Conservation (phyloP, 2,888 invertebrate species). For the Slavum lentiscoides region DNA sequence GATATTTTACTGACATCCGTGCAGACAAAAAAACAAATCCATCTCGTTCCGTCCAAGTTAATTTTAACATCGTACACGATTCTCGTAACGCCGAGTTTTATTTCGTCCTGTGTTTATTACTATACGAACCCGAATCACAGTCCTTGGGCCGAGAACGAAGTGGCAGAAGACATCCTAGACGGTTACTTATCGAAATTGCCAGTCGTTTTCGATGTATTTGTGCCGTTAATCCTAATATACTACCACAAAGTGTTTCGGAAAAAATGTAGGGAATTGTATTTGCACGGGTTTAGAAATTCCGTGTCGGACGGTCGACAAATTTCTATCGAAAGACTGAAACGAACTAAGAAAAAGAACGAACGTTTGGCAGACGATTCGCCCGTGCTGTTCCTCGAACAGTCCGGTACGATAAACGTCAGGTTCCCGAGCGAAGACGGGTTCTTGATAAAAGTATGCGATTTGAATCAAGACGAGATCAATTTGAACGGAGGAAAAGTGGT, state of each 20-base stretch:
- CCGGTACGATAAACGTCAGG: slow-evolving; percentile 30
- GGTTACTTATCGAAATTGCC: slow-evolving; percentile 34
- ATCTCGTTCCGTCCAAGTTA: slow-evolving; percentile 6
- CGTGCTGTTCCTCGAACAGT: slow-evolving; percentile 40
- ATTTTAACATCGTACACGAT: slow-evolving; percentile 37
- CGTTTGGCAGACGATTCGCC: slow-evolving; percentile 33
- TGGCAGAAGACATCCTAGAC: slow-evolving; percentile 12
- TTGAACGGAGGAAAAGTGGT: slow-evolving; percentile 1
- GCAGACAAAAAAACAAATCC: background rate
- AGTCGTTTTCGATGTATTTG: slow-evolving; percentile 24
- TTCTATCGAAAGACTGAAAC: background rate
- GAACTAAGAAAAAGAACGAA: background rate
- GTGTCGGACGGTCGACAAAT: slow-evolving; percentile 38
- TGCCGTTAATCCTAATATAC: slow-evolving; percentile 28
- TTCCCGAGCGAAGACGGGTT: slow-evolving; percentile 31
- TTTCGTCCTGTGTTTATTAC: slow-evolving; percentile 25
- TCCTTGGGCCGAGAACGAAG: slow-evolving; percentile 8
- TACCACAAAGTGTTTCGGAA: slow-evolving; percentile 38
- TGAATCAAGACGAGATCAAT: slow-evolving; percentile 1
- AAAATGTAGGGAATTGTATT: slow-evolving; percentile 44
- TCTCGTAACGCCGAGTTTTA: slow-evolving; percentile 20
- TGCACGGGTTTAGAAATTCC: slow-evolving; percentile 47
- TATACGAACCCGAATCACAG: background rate
- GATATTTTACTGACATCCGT: background rate
- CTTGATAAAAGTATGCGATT: slow-evolving; percentile 13